Conservation (phyloP, 2,797 vertebrate species). For the Catharus ustulatus region DNA sequence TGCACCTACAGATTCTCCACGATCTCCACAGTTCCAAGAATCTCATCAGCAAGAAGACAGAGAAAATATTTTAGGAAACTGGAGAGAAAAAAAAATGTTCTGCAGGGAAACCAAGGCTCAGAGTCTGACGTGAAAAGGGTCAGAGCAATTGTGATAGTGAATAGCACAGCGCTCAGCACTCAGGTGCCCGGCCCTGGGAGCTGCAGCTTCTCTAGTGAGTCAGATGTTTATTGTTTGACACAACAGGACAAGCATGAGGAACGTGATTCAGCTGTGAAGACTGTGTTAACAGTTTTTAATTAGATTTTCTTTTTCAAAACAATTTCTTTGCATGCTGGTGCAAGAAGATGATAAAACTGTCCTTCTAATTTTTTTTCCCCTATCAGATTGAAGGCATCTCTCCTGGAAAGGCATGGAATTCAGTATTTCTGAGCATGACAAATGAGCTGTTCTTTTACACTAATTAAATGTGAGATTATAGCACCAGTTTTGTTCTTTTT, state of each 20-base stretch:
- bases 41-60: background rate
- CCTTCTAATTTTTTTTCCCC: background rate
- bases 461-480: background rate
- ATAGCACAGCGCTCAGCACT: background rate
- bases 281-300: slow-evolving; percentile 28
- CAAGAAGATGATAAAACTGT: background rate
- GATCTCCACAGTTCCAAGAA: background rate
- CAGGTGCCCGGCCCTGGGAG: background rate
- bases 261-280: background rate
- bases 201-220: background rate
- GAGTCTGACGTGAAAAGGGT: background rate
- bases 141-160: background rate
- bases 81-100: background rate
- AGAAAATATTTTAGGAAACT: slow-evolving; percentile 19
- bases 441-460: background rate
- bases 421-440: background rate
- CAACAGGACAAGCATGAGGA: background rate
- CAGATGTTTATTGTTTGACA: slow-evolving; percentile 1
- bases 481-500: background rate
- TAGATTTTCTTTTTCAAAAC: slow-evolving; percentile 20
- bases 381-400: background rate
- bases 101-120: background rate
- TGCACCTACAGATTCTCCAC: background rate
- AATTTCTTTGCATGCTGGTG: background rate
- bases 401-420: background rate